Base-by-base conservation (phyloP, 2,113 vertebrate species). In the Psittacula cyanocephala region DNA sequence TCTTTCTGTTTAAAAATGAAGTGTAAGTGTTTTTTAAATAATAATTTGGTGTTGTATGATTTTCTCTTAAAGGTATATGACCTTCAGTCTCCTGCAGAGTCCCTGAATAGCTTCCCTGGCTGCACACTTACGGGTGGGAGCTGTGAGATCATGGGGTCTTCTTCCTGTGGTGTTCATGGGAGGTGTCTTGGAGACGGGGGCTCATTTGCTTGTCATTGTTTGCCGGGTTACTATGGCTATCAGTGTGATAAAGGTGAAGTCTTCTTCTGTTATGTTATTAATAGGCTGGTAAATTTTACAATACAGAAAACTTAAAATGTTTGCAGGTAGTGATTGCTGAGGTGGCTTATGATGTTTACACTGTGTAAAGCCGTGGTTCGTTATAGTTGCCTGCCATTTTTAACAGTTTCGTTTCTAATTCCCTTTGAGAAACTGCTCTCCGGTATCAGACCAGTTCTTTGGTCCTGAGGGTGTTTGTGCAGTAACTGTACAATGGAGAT, bases 141-240 rank as follows among this genome's bases (percentile, higher is more conserved):
- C 97, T 99, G 99, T 96, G 98, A 98, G 93, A 98, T 98, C 96
- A 97, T 98, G 97, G 98, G 98, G 13, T 97, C 97, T 17, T 98
- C 98, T 11, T 98, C 98, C 69, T 99, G 99, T 35, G 99, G 99
- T 27, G 71, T 83, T 84, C 98, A 97, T 1, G 98, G 98, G 22
- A 97, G 96, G 76, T 99, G 99, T 89, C 98, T 98, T 11, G 98
- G 98, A 35, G 98, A 99, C 81, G 98, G 98, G 98, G 98, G 97
- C 81, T 98, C 98, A 2, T 98, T 99, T 91, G 98, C 98, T 43
- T 99, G 99, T 96, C 98, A 98, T 74, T 99, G 99, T 69, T 86
- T 98, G 76, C 97, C 98, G 0, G 98, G 98, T n/a, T 98, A 98
- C 96, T 96, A 97, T 1, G 98, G 98, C 31, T 97, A 98, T 74